Percentiles rank a stretch among this genome's conserved stretches.
Conservation (phyloP, 1,140 invertebrate species). For the Cecropterus lyciades region DNA sequence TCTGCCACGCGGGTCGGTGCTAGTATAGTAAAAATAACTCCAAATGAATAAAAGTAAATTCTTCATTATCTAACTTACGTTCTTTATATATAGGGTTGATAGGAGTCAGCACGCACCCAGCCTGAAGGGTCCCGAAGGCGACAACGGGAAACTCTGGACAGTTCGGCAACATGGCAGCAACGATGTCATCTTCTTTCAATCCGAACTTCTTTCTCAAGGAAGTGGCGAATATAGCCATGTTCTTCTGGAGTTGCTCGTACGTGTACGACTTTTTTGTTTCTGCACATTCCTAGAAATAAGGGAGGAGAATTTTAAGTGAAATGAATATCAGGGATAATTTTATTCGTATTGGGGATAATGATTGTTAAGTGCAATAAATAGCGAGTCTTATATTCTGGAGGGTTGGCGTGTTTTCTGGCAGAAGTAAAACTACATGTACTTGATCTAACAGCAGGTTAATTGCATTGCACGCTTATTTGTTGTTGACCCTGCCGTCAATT, state of each 20-base stretch:
- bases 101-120: conserved; percentile 90
- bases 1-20: too few relatives aligned
- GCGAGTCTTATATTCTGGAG: too few relatives aligned
- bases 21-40: too few relatives aligned
- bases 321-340: too few relatives aligned
- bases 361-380: too few relatives aligned
- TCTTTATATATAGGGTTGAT: conserved; percentile 93
- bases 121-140: conserved; percentile 88
- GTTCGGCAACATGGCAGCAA: conserved; percentile 90
- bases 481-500: too few relatives aligned
- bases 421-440: too few relatives aligned
- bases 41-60: too few relatives aligned
- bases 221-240: conserved; percentile 87
- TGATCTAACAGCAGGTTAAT: too few relatives aligned
- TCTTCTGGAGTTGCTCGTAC: conserved; percentile 87
- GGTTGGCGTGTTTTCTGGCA: too few relatives aligned
- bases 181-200: conserved; percentile 88
- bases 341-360: too few relatives aligned
- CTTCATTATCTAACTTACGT: conserved; percentile 83
- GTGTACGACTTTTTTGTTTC: conserved; percentile 89
- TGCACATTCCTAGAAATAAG: conserved; percentile 86
- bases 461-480: too few relatives aligned
- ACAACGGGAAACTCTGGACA: conserved; percentile 90
- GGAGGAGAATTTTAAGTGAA: neutral
- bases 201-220: conserved; percentile 87